Conservation (phyloP, 2,113 vertebrate genomes). For the Takifugu bimaculatus region DNA sequence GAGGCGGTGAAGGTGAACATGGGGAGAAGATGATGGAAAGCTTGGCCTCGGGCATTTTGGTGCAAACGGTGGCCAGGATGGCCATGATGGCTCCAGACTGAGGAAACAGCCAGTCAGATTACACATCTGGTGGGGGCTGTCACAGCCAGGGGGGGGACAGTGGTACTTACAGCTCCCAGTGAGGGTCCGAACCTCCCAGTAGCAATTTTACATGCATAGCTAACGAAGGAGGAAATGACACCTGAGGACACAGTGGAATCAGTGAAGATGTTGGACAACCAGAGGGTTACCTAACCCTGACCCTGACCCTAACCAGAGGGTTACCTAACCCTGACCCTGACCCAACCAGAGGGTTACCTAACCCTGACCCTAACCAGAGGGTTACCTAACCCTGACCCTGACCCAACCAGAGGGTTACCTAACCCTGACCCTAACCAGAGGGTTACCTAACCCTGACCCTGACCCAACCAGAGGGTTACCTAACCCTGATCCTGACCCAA, state of each 20-base stretch:
- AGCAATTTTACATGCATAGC: constrained; percentile 83
- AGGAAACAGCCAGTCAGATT: constrained; percentile 13
- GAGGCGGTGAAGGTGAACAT: constrained; percentile 93
- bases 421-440: too few relatives aligned
- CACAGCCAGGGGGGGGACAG: not conserved
- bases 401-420: too few relatives aligned
- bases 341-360: too few relatives aligned
- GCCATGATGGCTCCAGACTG: constrained; percentile 98
- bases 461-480: too few relatives aligned
- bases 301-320: too few relatives aligned
- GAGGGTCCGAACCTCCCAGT: constrained; percentile 86
- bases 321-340: too few relatives aligned
- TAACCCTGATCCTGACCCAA: too few relatives aligned
- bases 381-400: too few relatives aligned
- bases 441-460: too few relatives aligned
- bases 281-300: too few relatives aligned
- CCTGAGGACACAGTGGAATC: constrained; percentile 65
- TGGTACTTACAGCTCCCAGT: constrained; percentile 87
- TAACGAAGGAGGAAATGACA: constrained; percentile 85
- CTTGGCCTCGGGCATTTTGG: constrained; percentile 90
- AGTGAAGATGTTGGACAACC: not conserved
- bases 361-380: too few relatives aligned
- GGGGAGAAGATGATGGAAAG: constrained; percentile 92
- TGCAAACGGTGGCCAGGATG: constrained; percentile 87
- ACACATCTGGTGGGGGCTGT: not conserved